Evolutionary conservation across 2,888 invertebrate genomes (phyloP).

Genomic region (Drosophila kambysellisi): DNA sequence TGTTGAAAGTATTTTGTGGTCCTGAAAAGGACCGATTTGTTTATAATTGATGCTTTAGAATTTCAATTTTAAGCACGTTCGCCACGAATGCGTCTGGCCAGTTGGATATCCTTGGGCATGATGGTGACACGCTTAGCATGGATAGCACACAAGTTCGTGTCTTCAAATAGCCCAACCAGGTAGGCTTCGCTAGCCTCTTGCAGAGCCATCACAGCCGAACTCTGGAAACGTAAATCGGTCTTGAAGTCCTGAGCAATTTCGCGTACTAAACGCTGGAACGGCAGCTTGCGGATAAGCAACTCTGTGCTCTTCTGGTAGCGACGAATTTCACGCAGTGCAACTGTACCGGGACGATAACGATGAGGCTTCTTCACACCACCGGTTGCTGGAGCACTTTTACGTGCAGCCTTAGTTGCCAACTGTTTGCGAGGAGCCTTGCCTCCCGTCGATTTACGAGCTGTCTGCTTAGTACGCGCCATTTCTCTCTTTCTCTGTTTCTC

Average conservation of each 20-base stretch:
- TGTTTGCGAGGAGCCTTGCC: slow-evolving; percentile 46
- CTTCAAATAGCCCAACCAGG: slow-evolving; percentile 31
- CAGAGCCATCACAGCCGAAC: slow-evolving; percentile 40
- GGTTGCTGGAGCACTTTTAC: slow-evolving; percentile 41
- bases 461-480: slow-evolving; percentile 14
- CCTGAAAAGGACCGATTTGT: slow-evolving; percentile 54
- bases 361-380: slow-evolving; percentile 15
- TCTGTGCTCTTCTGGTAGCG: slow-evolving; percentile 42
- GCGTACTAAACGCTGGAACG: slow-evolving; percentile 32
- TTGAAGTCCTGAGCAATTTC: slow-evolving; percentile 43
- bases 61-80: slow-evolving; percentile 92
- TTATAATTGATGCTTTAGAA: background rate
- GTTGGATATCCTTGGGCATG: slow-evolving; percentile 98
- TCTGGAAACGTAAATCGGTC: slow-evolving; percentile 42
- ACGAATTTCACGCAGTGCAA: slow-evolving; percentile 36
- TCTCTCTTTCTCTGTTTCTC: slow-evolving; percentile 1
- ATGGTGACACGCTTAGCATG: slow-evolving; percentile 98
- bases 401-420: slow-evolving; percentile 45
- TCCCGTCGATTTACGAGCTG: slow-evolving; percentile 28
- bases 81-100: slow-evolving; percentile 97
- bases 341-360: slow-evolving; percentile 31
- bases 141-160: slow-evolving; percentile 89
- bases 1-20: slow-evolving; percentile 29
- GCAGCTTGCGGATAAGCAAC: slow-evolving; percentile 32
- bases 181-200: slow-evolving; percentile 39